Evolutionary conservation across 2,797 vertebrate species (phyloP), one percentile per base, ranked within the genome.

Genomic region (Chromis chromis): DNA sequence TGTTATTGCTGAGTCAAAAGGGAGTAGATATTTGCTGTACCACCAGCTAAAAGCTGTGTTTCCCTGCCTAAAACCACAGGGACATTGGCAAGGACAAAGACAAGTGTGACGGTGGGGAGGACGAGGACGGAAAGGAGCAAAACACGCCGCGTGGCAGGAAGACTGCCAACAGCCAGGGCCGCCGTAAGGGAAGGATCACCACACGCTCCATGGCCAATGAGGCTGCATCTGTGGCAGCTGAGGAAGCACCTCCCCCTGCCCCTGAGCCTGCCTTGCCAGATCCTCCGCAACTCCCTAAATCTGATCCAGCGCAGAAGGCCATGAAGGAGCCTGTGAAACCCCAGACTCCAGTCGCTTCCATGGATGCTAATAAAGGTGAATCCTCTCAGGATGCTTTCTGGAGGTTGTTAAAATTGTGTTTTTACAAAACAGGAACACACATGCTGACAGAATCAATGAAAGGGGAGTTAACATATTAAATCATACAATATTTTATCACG

Each of bases 181-280:
- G 98, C 16, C 94, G 98, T 24, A 99, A 99, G 88, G 97, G 98
- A 90, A 94, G 98, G 62, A 96, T 99, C 94, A 98, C 97, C 91
- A 99, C 98, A 76, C 96, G 98, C 82, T 99, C 98, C 73, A 99
- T 99, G 98, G 98, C 98, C 74, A 99, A 95, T 62, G 98, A 99
- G 89, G 97, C 97, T 10, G 96, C 97, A 0, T 95, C 96, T 53
- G 96, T 93, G 90, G 91, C 91, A 48, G 90, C 96, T 0, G 97
- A 98, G 83, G 98, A 99, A 12, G 94, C 94, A 0, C 95, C 95
- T 1, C 93, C 94, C 0, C 79, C 95, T 19, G 91, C 96, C 72
- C 92, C 95, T 1, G 96, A 97, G 7, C 94, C 96, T 1, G 83
- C 84, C 81, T 21, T 93, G 87, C 89, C 91, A 58, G 95, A 95